Conservation (phyloP, 2,113 vertebrate species). For the Eolophus roseicapilla region DNA sequence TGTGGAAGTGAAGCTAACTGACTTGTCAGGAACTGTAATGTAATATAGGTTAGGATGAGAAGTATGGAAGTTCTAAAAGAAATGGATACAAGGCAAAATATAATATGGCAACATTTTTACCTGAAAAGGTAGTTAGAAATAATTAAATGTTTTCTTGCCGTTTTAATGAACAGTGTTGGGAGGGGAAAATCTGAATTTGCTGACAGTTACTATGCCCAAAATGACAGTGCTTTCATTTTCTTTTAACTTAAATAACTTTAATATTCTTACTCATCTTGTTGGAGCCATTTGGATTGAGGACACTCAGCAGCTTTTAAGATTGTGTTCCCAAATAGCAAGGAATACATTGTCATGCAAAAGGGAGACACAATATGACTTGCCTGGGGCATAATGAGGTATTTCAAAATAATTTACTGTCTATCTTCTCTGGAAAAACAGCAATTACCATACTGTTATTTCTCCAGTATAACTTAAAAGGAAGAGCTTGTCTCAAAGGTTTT, state of each 20-base stretch:
- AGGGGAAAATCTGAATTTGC: not conserved
- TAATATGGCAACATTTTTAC: not conserved
- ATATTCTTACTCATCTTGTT: not conserved
- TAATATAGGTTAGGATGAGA: not conserved
- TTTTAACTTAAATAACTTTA: slow-evolving; percentile 7
- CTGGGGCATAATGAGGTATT: slow-evolving; percentile 25
- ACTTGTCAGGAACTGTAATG: not conserved
- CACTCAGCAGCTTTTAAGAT: not conserved
- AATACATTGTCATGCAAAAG: slow-evolving; percentile 1
- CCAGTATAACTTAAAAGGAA: not conserved
- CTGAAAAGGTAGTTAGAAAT: not conserved
- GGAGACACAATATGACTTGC: not conserved
- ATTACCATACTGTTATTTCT: slow-evolving; percentile 43
- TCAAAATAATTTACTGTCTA: slow-evolving; percentile 30
- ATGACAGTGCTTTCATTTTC: slow-evolving; percentile 8
- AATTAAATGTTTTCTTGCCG: not conserved
- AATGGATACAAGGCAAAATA: not conserved
- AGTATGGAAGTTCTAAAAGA: not conserved
- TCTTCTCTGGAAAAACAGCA: slow-evolving; percentile 25
- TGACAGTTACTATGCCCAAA: not conserved
- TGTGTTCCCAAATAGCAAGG: not conserved
- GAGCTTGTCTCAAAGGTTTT: not conserved
- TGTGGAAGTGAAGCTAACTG: not conserved
- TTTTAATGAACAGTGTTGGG: not conserved
- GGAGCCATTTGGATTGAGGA: not conserved